phyloP scores from a whole-genome alignment of 2,888 invertebrate genomes.

The Calameuta filiformis region DNA sequence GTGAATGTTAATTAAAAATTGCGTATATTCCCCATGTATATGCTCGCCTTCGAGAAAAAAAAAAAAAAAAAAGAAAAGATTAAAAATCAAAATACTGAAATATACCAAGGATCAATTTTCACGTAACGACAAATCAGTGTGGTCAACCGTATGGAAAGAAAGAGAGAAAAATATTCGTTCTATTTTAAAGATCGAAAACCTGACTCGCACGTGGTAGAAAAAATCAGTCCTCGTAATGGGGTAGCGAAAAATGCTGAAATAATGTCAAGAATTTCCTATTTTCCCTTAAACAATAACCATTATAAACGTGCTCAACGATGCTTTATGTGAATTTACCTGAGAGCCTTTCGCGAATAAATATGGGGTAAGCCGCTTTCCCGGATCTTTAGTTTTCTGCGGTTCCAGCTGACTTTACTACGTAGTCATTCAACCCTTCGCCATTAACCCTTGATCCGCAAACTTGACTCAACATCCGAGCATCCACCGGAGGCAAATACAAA shows the following conservation, averaged over 20 bases:
- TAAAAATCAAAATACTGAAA: too few relatives aligned
- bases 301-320: background rate
- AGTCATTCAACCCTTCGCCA: background rate
- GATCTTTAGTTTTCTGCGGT: background rate
- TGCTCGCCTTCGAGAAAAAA: too few relatives aligned
- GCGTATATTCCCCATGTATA: too few relatives aligned
- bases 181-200: too few relatives aligned
- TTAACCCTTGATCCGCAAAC: background rate
- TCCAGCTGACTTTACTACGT: background rate
- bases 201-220: background rate
- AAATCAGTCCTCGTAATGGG: background rate
- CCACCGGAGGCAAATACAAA: background rate
- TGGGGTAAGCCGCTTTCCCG: background rate
- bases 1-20: too few relatives aligned
- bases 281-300: background rate
- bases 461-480: background rate
- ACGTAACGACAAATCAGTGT: too few relatives aligned
- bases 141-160: too few relatives aligned
- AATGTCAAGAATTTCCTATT: background rate
- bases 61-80: too few relatives aligned
- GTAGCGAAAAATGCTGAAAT: background rate
- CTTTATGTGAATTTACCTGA: background rate
- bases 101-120: too few relatives aligned
- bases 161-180: too few relatives aligned
- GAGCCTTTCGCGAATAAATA: background rate